Base-by-base conservation (phyloP, 2,888 invertebrate species). In the Phortica magna region DNA sequence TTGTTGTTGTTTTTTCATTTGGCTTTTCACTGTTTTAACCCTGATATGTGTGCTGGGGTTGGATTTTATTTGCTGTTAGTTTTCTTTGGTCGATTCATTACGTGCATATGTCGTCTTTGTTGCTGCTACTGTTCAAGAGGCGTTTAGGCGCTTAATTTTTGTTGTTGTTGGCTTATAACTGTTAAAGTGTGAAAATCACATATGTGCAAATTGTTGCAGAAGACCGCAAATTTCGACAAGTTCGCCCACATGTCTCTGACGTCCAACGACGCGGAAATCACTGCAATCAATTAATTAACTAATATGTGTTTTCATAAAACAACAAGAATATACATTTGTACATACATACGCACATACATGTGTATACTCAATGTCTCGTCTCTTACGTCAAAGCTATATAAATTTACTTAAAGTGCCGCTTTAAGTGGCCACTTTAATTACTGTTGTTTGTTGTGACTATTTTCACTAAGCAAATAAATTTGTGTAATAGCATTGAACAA, bases 91-190 rank as follows among this genome's bases (percentile, higher is more conserved):
- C 78, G 70, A 74, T 71, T 75, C 67, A 79, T 79, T 80, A 86
- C 81, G 79, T 78, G 83, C 85, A 85, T 85, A 85, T 85, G 85
- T 87, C 84, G 82, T 71, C 70, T 84, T 76, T 77, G 68, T 76
- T 77, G 71, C 73, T 22, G 72, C 65, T 22, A 67, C 65, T 74
- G 75, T 76, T 65, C 39, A 22, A 68, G n/a, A 17, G 68, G 43
- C 43, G 53, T 39, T 71, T 71, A 71, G 22, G 70, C 70, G 22
- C n/a, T 55, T 71, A 12, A 31, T 42, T 68, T 42, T 74, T 76
- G 72, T 77, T 73, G 81, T 76, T 83, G 77, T 83, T 85, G 87
- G 85, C 84, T 86, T 86, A 84, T 83, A 81, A 80, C 82, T 77
- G 80, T 74, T 14, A n/a, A 71, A 71, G 71, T 55, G 77, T 79